Evolutionary conservation across 2,113 vertebrate genomes (phyloP).

Genomic region (Siniperca chuatsi): DNA sequence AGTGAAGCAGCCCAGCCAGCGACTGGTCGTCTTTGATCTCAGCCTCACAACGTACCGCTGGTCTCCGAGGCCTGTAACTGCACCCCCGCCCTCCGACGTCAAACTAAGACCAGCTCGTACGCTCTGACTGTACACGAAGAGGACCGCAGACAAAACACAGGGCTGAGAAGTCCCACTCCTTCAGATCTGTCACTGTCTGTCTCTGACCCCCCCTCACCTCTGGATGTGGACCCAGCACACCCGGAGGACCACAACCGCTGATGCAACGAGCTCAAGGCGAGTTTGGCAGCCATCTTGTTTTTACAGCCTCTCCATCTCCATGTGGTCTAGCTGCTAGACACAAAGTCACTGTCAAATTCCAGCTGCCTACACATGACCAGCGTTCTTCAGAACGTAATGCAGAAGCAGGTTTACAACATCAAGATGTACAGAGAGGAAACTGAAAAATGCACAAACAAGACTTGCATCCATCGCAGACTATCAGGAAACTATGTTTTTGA

Average conservation of each 20-base stretch:
- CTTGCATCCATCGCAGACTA: no score
- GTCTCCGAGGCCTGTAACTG: constrained; percentile 35
- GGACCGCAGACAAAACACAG: constrained; percentile 66
- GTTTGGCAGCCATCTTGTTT: constrained; percentile 62
- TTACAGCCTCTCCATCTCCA: constrained; percentile 44
- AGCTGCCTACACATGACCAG: neutral
- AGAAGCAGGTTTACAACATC: neutral
- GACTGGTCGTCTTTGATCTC: constrained; percentile 54
- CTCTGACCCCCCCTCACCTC: constrained; percentile 23
- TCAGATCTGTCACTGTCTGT: constrained; percentile 19
- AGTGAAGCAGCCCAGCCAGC: constrained; percentile 26
- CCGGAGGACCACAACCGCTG: constrained; percentile 42
- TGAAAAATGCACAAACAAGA: no score
- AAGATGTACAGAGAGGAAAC: neutral
- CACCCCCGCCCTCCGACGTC: constrained; percentile 41
- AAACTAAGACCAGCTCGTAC: constrained; percentile 26
- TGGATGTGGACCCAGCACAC: constrained; percentile 30
- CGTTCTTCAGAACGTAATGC: neutral
- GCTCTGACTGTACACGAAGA: constrained; percentile 25
- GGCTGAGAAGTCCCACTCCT: constrained; percentile 10
- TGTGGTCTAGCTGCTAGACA: neutral
- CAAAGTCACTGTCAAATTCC: neutral
- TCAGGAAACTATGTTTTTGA: neutral
- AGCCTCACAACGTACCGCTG: constrained; percentile 5
- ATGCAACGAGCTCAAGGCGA: constrained; percentile 32